phyloP scores from a whole-genome alignment of 2,888 invertebrate genomes.

The Nomada goodeniana region DNA sequence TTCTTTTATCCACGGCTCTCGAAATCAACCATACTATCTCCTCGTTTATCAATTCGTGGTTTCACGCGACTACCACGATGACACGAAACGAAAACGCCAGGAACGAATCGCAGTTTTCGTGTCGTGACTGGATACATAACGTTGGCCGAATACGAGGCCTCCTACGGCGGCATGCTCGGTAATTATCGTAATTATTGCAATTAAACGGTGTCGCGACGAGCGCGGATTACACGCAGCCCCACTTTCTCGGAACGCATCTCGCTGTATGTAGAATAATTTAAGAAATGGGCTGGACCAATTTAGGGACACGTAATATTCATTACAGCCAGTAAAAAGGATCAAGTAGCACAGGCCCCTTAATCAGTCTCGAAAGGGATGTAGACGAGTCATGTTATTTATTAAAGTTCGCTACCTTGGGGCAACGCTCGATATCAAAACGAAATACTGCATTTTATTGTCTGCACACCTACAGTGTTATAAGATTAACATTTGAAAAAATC shows the following conservation, averaged over 20 bases:
- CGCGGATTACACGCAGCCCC: slow-evolving; percentile 54
- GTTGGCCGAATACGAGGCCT: slow-evolving; percentile 31
- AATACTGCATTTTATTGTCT: too few species aligned
- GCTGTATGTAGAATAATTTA: slow-evolving; percentile 15
- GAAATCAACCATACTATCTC: slow-evolving; percentile 29
- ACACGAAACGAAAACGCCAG: slow-evolving; percentile 57
- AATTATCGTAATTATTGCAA: slow-evolving; percentile 67
- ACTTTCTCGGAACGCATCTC: slow-evolving; percentile 49
- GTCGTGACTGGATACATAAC: slow-evolving; percentile 56
- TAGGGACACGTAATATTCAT: neutral
- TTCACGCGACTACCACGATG: slow-evolving; percentile 59
- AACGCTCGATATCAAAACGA: too few species aligned
- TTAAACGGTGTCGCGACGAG: slow-evolving; percentile 63
- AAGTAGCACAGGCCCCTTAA: slow-evolving; percentile 11
- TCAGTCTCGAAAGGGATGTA: slow-evolving; percentile 7
- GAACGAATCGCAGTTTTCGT: slow-evolving; percentile 58
- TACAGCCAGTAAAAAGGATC: slow-evolving; percentile 4
- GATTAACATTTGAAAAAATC: too few species aligned
- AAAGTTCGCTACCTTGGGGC: neutral
- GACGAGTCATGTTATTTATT: neutral
- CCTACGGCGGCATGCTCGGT: slow-evolving; percentile 23
- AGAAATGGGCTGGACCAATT: slow-evolving; percentile 8
- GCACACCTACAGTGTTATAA: too few species aligned
- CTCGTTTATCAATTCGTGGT: slow-evolving; percentile 45
- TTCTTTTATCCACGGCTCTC: too few species aligned